phyloP scores from a whole-genome alignment of 2,113 vertebrate species.

The Zapus hudsonius region DNA sequence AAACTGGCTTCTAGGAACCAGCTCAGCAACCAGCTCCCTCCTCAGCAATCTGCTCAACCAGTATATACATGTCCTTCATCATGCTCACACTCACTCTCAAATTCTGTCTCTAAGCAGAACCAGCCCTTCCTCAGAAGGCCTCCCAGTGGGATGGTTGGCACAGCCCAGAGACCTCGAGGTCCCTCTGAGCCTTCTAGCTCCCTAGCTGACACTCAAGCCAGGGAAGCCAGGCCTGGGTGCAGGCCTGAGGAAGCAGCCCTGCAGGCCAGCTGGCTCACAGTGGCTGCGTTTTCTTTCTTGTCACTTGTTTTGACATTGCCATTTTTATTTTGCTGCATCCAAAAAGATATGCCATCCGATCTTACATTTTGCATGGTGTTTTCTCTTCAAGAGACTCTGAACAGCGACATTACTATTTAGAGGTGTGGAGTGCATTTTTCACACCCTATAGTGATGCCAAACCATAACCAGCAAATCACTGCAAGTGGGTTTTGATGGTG shows the following conservation, averaged over 20 bases:
- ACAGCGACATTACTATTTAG: too few species aligned
- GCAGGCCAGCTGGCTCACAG: too few species aligned
- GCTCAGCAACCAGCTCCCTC: rapidly evolving
- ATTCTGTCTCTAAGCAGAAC: rapidly evolving
- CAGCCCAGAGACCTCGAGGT: rapidly evolving
- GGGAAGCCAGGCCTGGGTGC: not conserved
- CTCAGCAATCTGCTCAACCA: not conserved
- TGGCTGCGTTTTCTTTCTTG: not conserved
- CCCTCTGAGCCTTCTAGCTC: rapidly evolving
- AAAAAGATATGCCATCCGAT: not conserved
- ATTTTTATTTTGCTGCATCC: not conserved
- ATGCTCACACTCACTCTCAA: not conserved
- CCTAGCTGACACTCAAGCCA: rapidly evolving
- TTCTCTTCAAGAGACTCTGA: too few species aligned
- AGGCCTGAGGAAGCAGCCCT: not conserved
- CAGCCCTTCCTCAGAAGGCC: too few species aligned
- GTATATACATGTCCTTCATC: rapidly evolving
- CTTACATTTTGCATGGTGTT: rapidly evolving
- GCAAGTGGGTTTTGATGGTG: rapidly evolving
- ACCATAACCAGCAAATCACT: too few species aligned
- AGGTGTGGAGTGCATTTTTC: too few species aligned
- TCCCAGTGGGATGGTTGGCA: not conserved
- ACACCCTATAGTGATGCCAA: too few species aligned
- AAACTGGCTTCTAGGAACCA: rapidly evolving
- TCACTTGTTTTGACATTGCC: not conserved